A percentile compares a stretch with the other conserved stretches of the same genome.
phyloP scores from a whole-genome alignment of 2,797 vertebrate species.

The Centropyge bicolor region DNA sequence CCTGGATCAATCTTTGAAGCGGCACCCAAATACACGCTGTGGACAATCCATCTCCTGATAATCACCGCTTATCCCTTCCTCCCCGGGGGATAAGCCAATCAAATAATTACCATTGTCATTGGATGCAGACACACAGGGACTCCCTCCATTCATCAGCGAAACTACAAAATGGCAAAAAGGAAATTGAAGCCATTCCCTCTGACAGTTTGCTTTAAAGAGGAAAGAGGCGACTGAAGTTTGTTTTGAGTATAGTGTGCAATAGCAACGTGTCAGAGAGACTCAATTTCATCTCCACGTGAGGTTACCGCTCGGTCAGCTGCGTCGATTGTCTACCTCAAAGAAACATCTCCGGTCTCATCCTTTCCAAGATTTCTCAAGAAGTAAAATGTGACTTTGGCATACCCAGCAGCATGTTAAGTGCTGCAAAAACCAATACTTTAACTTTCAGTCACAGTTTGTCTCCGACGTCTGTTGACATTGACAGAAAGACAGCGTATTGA shows the following conservation, averaged over 20 bases:
- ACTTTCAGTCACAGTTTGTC: neutral
- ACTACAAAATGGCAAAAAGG: slow-evolving; percentile 21
- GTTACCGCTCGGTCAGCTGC: slow-evolving; percentile 22
- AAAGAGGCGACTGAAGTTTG: slow-evolving; percentile 3
- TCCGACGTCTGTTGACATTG: slow-evolving; percentile 25
- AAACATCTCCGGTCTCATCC: neutral
- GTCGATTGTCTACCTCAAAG: neutral
- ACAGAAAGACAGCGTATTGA: slow-evolving; percentile 25
- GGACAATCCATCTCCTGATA: slow-evolving; percentile 62
- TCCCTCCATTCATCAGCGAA: neutral
- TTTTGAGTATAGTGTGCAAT: slow-evolving; percentile 1
- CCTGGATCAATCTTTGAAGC: slow-evolving; percentile 41
- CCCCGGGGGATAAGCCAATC: slow-evolving; percentile 48
- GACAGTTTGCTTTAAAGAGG: slow-evolving; percentile 8
- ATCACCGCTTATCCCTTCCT: slow-evolving; percentile 56
- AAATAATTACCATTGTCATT: slow-evolving; percentile 54
- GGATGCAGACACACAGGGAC: slow-evolving; percentile 2
- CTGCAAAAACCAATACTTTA: slow-evolving; percentile 10
- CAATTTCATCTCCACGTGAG: neutral
- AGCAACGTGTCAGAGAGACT: slow-evolving; percentile 15
- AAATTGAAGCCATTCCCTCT: slow-evolving; percentile 19
- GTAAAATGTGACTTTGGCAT: neutral
- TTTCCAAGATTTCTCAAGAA: neutral
- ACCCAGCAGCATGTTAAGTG: neutral
- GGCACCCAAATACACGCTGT: slow-evolving; percentile 15